Conservation (phyloP, 92 coral and sea anemone species). For the Porites evermanni region DNA sequence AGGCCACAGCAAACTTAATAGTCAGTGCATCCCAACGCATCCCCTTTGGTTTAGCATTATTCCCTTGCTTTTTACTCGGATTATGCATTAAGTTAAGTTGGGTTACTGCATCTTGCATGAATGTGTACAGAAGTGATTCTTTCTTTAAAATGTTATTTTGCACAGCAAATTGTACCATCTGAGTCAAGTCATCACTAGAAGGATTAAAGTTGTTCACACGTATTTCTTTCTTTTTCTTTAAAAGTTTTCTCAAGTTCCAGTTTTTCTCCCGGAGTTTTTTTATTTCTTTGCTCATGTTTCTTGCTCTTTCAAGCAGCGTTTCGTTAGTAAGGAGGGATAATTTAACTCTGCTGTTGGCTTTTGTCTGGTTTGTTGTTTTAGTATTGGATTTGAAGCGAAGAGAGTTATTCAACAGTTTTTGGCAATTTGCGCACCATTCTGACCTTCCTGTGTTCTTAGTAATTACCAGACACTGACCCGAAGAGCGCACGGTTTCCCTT, state of each 20-base stretch:
- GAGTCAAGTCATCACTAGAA: constrained; percentile 8
- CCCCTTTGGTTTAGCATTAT: not conserved
- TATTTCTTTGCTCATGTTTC: constrained; percentile 11
- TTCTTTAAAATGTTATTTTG: constrained; percentile 15
- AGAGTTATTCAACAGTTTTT: constrained; percentile 6
- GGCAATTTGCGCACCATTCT: constrained; percentile 1
- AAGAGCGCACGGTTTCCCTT: constrained; percentile 1
- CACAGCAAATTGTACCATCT: constrained; percentile 9
- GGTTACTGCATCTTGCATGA: constrained; percentile 23
- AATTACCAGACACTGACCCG: not conserved
- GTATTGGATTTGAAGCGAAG: not conserved
- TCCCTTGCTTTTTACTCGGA: not conserved
- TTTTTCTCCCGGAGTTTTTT: constrained; percentile 14
- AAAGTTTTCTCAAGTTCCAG: constrained; percentile 4
- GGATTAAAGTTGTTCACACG: constrained; percentile 13
- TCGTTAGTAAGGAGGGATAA: constrained; percentile 2
- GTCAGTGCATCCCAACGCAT: constrained; percentile 17
- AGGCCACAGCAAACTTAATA: constrained; percentile 25
- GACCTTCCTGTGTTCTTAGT: constrained; percentile 1
- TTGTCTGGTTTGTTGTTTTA: not conserved
- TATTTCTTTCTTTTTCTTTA: constrained; percentile 4
- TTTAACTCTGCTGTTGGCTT: constrained; percentile 5
- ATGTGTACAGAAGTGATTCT: constrained; percentile 16
- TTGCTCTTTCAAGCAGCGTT: constrained; percentile 9
- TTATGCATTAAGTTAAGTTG: not conserved